Conservation (phyloP, 2,113 vertebrate genomes). For the Dermatemys mawii region DNA sequence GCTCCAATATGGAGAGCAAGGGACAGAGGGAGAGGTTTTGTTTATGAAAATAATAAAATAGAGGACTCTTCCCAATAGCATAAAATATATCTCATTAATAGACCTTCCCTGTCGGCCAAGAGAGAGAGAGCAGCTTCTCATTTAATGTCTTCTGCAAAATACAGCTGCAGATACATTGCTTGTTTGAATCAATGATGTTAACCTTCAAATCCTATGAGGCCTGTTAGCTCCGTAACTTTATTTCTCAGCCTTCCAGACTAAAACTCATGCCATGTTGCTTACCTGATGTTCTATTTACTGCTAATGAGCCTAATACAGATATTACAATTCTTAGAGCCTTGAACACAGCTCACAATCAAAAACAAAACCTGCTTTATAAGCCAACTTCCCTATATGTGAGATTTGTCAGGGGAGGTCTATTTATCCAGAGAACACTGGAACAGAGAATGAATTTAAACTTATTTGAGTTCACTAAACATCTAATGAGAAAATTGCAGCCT, state of each 20-base stretch:
- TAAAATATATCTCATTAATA: background rate
- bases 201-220: background rate
- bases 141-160: background rate
- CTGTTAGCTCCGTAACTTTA: background rate
- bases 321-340: background rate
- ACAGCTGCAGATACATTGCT: background rate
- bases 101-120: background rate
- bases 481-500: slow-evolving; percentile 39
- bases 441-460: slow-evolving; percentile 21
- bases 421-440: background rate
- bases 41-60: background rate
- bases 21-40: background rate
- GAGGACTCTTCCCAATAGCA: background rate
- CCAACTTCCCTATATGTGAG: background rate
- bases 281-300: background rate
- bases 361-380: slow-evolving; percentile 18
- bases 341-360: background rate
- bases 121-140: background rate
- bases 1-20: background rate
- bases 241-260: background rate
- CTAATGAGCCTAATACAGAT: background rate
- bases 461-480: slow-evolving; percentile 21
- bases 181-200: background rate
- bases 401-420: background rate
- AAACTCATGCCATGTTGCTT: slow-evolving; percentile 15